A percentile compares a stretch with the other conserved stretches of the same genome.
These are phyloP conservation scores for Ammospiza maritima DNA, from an alignment of 2,797 vertebrate genomes.

Conservation along the genomic window DNA sequence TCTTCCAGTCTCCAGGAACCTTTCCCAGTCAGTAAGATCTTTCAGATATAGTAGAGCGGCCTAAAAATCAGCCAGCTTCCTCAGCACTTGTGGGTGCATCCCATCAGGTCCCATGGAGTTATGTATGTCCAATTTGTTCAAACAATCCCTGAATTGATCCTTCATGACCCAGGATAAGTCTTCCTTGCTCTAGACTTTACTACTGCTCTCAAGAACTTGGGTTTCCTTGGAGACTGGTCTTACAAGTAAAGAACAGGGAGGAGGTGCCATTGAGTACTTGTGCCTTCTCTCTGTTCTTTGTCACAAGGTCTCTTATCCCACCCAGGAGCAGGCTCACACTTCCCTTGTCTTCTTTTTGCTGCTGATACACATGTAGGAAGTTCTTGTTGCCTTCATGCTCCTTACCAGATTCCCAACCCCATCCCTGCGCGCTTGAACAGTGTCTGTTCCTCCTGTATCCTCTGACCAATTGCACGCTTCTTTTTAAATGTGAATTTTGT, in stretches of 20 bases:
- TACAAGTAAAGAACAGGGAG: not conserved
- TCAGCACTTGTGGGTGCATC: not conserved
- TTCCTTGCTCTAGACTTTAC: not conserved
- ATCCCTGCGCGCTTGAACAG: not conserved
- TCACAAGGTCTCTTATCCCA: not conserved
- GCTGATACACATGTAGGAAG: accelerated
- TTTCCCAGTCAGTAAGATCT: not conserved
- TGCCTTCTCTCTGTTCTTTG: not conserved
- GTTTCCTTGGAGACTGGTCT: not conserved
- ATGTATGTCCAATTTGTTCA: not conserved
- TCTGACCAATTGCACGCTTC: not conserved
- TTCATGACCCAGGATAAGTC: not conserved
- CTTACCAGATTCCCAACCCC: not conserved
- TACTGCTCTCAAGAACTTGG: not conserved
- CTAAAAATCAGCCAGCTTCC: not conserved
- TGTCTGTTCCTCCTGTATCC: not conserved
- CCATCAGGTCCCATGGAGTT: not conserved
- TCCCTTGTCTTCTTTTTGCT: not conserved
- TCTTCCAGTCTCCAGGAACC: not conserved
- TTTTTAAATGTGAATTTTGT: not conserved
- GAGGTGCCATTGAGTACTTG: not conserved
- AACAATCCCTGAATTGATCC: not conserved
- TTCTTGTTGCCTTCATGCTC: not conserved
- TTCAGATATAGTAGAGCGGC: not conserved
- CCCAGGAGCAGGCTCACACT: not conserved